Base-by-base conservation (phyloP, 2,797 vertebrate genomes). In the Pantherophis alleghaniensis region DNA sequence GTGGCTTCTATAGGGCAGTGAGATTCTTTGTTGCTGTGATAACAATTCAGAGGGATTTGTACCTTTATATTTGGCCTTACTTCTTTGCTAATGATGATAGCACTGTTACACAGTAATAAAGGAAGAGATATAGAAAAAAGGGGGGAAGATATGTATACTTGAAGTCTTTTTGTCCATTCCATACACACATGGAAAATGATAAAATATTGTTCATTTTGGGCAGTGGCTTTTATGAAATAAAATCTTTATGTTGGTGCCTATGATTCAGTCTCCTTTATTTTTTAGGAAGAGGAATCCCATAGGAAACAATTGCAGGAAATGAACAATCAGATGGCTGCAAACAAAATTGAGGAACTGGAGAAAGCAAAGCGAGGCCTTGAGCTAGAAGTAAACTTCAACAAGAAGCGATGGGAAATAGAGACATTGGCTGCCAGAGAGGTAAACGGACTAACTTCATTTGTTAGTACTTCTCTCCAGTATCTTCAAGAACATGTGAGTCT, bases 351-450 rank as follows among this genome's bases (percentile, higher is more conserved):
- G 91, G 97, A 99, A 94, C 97, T 99, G 86, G 98, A 98, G 96
- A 96, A 97, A 53, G 98, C 97, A 86, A 99, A 99, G 91, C 96
- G 96, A 88, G 97, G 97, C 57, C 98, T 99, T 94, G 98, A 99
- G 92, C 98, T 98, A 63, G 98, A 99, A 91, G 97, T 99, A 57
- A 96, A 97, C 61, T 95, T 98, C 69, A 99, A 98, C 93, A 99
- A 98, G 94, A 99, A 97, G 93, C 98, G 98, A 3, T 96, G 99
- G 91, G 98, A 99, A 95, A 98, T 99, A 98, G 99, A 99, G 96
- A 97, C 99, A 0, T 96, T 98, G 95, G 98, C 99, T 90, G 97
- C 98, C 16, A 98, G 97, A 95, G 97, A 98, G 98, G 98, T 98
- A 96, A 93, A 26, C 56, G 1, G 32, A 20, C 88, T 74, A 0